Percentiles rank a stretch among this genome's conserved stretches.
Evolutionary conservation across 2,797 vertebrate genomes (phyloP).

Genomic region (Harpagifer antarcticus): DNA sequence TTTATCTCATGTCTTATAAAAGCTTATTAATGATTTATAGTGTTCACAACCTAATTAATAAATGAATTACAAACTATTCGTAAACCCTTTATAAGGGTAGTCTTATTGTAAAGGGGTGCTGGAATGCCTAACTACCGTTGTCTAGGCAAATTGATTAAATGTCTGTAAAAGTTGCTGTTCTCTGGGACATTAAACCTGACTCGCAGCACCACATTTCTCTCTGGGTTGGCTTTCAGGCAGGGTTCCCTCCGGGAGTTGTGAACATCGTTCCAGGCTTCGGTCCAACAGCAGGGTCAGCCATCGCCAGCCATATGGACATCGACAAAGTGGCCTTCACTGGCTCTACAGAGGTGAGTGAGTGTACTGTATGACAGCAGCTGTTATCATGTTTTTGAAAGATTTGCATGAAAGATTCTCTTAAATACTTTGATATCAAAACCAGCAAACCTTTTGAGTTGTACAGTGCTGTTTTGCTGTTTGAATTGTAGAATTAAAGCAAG

Average conservation of each 20-base stretch:
- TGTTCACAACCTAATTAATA: no score
- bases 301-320: constrained; percentile 90
- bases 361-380: neutral
- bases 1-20: no score
- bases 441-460: neutral
- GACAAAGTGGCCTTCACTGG: constrained; percentile 97
- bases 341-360: constrained; percentile 89
- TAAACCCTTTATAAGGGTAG: no score
- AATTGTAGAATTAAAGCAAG: neutral
- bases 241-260: constrained; percentile 94
- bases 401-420: neutral
- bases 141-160: neutral
- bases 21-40: no score
- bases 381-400: neutral
- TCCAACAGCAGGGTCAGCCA: constrained; percentile 92
- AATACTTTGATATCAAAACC: neutral
- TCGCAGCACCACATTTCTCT: neutral
- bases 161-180: neutral
- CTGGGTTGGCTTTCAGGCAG: constrained; percentile 46
- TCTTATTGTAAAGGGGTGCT: no score
- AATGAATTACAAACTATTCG: no score
- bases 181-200: neutral
- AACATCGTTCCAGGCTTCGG: constrained; percentile 96
- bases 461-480: neutral
- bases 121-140: no score